phyloP scores from a whole-genome alignment of 2,888 invertebrate genomes.

The Mesorhabditis sp. region DNA sequence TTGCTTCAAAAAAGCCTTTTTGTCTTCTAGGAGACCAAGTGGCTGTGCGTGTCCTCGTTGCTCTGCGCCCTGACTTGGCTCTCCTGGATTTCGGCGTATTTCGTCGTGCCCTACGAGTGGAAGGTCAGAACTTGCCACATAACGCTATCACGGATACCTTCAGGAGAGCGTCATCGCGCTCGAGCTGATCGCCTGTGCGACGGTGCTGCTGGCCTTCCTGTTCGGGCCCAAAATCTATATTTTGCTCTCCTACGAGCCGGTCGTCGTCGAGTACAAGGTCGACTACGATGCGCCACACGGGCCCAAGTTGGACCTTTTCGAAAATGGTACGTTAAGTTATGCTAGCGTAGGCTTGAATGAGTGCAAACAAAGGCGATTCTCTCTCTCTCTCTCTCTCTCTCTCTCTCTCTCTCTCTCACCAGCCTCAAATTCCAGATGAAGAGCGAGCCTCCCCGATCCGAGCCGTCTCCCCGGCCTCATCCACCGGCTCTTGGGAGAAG shows the following conservation, averaged over 20 bases:
- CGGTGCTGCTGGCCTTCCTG: slow-evolving; percentile 51
- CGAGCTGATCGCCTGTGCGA: slow-evolving; percentile 48
- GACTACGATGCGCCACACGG: slow-evolving; percentile 23
- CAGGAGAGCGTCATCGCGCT: slow-evolving; percentile 39
- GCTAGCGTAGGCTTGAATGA: not conserved
- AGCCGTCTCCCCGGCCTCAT: slow-evolving; percentile 36
- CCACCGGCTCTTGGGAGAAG: slow-evolving; percentile 29
- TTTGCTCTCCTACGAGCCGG: slow-evolving; percentile 55
- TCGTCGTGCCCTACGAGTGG: slow-evolving; percentile 30
- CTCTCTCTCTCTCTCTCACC: not conserved
- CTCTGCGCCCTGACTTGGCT: slow-evolving; percentile 43
- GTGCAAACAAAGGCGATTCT: not conserved
- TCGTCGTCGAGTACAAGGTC: slow-evolving; percentile 52
- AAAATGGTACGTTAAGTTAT: slow-evolving; percentile 28
- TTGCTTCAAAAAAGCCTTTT: not conserved
- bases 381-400: not conserved
- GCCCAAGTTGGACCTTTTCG: slow-evolving; percentile 37
- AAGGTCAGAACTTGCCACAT: not conserved
- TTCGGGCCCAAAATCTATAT: slow-evolving; percentile 58
- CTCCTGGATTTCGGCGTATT: slow-evolving; percentile 42
- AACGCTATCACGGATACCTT: not conserved
- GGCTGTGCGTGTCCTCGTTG: slow-evolving; percentile 50
- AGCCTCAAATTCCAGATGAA: slow-evolving; percentile 24
- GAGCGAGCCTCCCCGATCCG: slow-evolving; percentile 31
- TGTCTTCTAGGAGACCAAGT: slow-evolving; percentile 47